Evolutionary conservation across 2,113 vertebrate genomes (phyloP), one percentile per base, ranked within the genome.

Genomic region (Neomonachus schauinslandi): DNA sequence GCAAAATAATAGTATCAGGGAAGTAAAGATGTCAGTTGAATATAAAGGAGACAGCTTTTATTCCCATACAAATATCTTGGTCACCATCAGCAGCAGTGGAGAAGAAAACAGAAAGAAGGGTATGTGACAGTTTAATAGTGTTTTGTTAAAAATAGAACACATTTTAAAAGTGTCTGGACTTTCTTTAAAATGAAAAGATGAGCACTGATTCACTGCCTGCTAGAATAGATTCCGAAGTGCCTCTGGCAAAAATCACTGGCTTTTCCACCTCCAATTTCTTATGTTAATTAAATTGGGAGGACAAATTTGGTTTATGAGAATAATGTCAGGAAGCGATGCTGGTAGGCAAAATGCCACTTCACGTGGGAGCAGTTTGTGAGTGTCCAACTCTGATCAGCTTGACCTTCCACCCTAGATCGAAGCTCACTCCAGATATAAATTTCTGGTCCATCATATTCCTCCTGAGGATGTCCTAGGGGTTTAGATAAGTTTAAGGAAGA

Each of bases 91-190:
- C 94, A 94, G 72, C 24, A 46, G 80, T 91, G 88, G 95, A 93
- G 80, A 97, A 97, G 89, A 90, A 92, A 98, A 98, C 85, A 96
- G 76, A 93, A 96, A 97, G 90, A 94, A 91, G 87, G 28, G 85
- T 57, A 76, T 3, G 36, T 96, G 63, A 95, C 2, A 55, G 67
- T 95, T 97, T 98, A 97, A 97, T 96, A 91, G 77, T 97, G 63
- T 77, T 96, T 98, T 98, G 97, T 98, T 98, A 97, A 97, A 97
- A 98, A 97, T 95, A 97, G 98, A 98, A 95, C 42, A 63, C n/a
- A 24, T 96, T 98, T 98, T 98, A 98, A 97, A 67, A 94, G 69
- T 92, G 77, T 93, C 97, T 98, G 96, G 88, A 86, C 88, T 97
- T 96, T 59, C 88, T 98, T 95, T 94, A 94, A 97, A 96, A 97